Percentiles rank a stretch among this genome's conserved stretches.
phyloP scores from a whole-genome alignment of 2,888 invertebrate genomes.

The Heliconius sara region DNA sequence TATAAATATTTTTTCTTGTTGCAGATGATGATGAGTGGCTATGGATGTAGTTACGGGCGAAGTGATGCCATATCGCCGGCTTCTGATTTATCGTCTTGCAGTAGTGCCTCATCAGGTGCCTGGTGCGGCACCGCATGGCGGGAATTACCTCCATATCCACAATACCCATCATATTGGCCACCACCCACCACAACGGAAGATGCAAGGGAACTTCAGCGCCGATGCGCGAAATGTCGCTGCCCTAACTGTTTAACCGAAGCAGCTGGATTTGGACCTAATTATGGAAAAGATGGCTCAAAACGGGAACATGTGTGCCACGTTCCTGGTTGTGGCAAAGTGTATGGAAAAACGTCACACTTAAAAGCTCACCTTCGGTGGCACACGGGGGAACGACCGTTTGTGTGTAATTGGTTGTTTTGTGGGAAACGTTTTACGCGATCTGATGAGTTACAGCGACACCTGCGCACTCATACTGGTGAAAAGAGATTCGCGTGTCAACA shows the following conservation, averaged over 20 bases:
- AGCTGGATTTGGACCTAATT: conserved; percentile 89
- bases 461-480: conserved; percentile 95
- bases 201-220: conserved; percentile 85
- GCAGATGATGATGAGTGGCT: conserved; percentile 79
- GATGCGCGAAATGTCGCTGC: conserved; percentile 90
- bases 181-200: conserved; percentile 74
- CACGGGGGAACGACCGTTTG: conserved; percentile 95
- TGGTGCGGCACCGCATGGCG: conserved; percentile 76
- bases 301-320: conserved; percentile 94
- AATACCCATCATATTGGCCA: conserved; percentile 79
- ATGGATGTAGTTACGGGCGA: conserved; percentile 76
- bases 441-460: conserved; percentile 94
- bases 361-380: conserved; percentile 97
- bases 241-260: conserved; percentile 93
- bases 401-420: conserved; percentile 94
- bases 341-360: conserved; percentile 96
- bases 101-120: conserved; percentile 73
- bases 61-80: conserved; percentile 81
- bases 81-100: conserved; percentile 75
- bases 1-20: conserved; percentile 48
- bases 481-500: conserved; percentile 93
- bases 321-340: conserved; percentile 93
- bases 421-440: conserved; percentile 96
- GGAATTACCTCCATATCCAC: conserved; percentile 73
- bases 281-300: conserved; percentile 89